Percentiles rank a stretch among this genome's conserved stretches.
These are phyloP conservation scores for Drosophila tripunctata DNA, from an alignment of 2,888 invertebrate species.

Conservation along the genomic window DNA sequence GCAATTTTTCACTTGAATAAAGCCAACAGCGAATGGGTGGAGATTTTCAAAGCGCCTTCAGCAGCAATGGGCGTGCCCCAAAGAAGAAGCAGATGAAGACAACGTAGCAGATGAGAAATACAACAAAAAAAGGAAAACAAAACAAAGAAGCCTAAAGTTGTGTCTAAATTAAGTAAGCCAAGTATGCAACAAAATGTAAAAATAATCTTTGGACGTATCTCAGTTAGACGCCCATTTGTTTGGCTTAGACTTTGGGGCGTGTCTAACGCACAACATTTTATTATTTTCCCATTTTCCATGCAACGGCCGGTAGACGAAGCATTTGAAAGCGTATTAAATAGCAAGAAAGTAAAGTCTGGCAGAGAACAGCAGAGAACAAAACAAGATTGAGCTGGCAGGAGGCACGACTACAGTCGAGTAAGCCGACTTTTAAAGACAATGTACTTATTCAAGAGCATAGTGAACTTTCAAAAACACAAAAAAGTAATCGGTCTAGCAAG, in stretches of 20 bases:
- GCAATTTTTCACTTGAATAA: constrained; percentile 74
- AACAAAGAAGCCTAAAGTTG: not conserved
- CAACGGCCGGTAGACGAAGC: not conserved
- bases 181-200: constrained; percentile 10
- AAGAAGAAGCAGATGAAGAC: not conserved
- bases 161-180: not conserved
- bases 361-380: constrained; percentile 8
- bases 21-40: constrained; percentile 57
- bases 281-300: constrained; percentile 33
- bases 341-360: constrained; percentile 30
- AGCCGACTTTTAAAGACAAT: too few relatives aligned
- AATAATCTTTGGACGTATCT: constrained; percentile 11
- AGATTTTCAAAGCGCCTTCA: constrained; percentile 41
- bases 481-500: too few relatives aligned
- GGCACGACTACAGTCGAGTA: too few relatives aligned
- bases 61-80: constrained; percentile 32
- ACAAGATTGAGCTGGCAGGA: constrained; percentile 43
- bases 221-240: constrained; percentile 18
- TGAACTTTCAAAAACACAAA: too few relatives aligned
- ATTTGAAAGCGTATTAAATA: constrained; percentile 9
- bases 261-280: constrained; percentile 22
- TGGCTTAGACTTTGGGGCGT: constrained; percentile 6
- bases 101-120: too few relatives aligned
- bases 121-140: not conserved
- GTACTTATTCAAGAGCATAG: too few relatives aligned